Evolutionary conservation across 2,888 invertebrate species (phyloP), one percentile per base, ranked within the genome.

Genomic region (Nomada hirtipes): DNA sequence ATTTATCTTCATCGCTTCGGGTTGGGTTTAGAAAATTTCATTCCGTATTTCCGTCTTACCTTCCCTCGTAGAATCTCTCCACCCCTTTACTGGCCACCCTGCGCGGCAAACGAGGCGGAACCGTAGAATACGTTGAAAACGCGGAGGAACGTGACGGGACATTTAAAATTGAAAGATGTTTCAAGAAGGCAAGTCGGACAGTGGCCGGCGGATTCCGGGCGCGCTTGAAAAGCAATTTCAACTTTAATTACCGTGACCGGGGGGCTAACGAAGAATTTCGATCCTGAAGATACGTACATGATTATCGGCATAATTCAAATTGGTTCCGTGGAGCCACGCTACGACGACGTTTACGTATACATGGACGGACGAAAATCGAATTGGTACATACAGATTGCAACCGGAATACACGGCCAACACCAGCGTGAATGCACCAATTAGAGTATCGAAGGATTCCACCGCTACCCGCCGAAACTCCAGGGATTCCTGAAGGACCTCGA

Each of bases 391-490:
- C 84, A 87, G 87, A 84, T 84, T 79, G 80, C 80, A 65, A 65
- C 78, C 83, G 78, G 88, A 82, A 88, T 88, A 80, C 77, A 88
- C 83, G 76, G 78, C 79, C 88, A 82, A 86, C 87, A 88, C 86
- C 84, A 89, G 82, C 82, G 86, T 91, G 92, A 92, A 92, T 92
- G 91, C 90, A 88, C 92, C 92, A 92, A 92, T 92, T 92, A 92
- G 91, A 91, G 91, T 91, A 89, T 91, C 89, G 92, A 90, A 90
- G 91, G 92, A 92, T 92, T 92, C 92, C 90, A 90, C 83, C 88
- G 91, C 88, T 85, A 88, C 86, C 80, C 88, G 88, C 84, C 89
- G 90, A 91, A 91, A 91, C 91, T 91, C 89, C 90, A 84, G 91
- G 91, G 91, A 92, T 92, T 92, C 92, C 92, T 90, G 89, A 91